These are phyloP conservation scores for Cotesia congregata DNA, from an alignment of 2,888 invertebrate genomes.

Conservation along the genomic window DNA sequence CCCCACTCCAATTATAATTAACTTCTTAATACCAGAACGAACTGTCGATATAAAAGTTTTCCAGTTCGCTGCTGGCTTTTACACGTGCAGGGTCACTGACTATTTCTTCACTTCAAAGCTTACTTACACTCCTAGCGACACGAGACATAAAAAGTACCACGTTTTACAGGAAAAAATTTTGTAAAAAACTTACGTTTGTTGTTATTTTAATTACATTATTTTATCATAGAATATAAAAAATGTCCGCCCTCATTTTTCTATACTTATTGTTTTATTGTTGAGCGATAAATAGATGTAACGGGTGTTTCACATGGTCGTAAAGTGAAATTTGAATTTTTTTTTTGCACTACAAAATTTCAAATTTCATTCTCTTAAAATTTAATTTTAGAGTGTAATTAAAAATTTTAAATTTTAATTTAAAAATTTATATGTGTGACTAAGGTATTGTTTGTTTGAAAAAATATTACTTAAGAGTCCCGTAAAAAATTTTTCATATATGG, in stretches of 20 bases:
- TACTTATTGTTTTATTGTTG: neutral
- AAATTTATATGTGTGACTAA: no score
- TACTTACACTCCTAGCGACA: neutral
- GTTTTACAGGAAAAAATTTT: neutral
- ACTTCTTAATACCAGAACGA: constrained; percentile 43
- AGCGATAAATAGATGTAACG: neutral
- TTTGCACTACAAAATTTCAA: no score
- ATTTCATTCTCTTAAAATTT: no score
- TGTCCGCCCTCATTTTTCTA: neutral
- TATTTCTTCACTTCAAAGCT: constrained; percentile 15
- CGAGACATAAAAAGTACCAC: neutral
- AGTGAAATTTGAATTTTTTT: constrained; percentile 38
- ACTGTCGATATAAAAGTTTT: constrained; percentile 43
- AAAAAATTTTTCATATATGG: no score
- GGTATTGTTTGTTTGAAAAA: no score
- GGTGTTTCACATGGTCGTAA: constrained; percentile 21
- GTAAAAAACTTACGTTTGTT: neutral
- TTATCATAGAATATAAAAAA: neutral
- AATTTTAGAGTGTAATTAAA: no score
- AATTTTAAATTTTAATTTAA: no score
- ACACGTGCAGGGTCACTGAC: constrained; percentile 14
- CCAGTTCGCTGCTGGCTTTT: constrained; percentile 14
- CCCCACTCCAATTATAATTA: constrained; percentile 45
- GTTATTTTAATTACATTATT: neutral
- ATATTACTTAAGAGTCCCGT: no score